These are phyloP conservation scores for Lymantria dispar DNA, from an alignment of 2,888 invertebrate species.

Conservation along the genomic window DNA sequence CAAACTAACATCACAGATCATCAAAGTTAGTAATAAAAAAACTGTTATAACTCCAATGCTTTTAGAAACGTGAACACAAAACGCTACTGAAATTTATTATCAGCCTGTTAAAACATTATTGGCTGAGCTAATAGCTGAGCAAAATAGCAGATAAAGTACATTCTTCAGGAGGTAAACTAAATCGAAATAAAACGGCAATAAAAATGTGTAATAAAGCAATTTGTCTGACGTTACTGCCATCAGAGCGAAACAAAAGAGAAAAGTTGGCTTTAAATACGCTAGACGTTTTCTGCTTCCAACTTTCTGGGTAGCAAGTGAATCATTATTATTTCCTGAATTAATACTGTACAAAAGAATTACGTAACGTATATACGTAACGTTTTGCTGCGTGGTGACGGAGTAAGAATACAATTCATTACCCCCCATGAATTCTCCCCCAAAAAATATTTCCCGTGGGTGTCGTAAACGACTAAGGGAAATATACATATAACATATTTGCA, in stretches of 20 bases:
- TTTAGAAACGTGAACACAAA: neutral
- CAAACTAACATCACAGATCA: neutral
- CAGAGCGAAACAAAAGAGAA: conserved; percentile 16
- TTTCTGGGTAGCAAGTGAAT: conserved; percentile 2
- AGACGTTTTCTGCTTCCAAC: conserved; percentile 9
- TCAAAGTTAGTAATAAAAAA: no score
- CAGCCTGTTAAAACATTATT: neutral
- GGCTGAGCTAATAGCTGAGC: conserved; percentile 1
- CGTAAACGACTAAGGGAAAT: no score
- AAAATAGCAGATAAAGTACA: conserved; percentile 5
- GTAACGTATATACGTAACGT: no score
- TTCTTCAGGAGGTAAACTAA: conserved; percentile 11
- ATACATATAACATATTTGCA: no score
- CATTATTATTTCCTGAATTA: neutral
- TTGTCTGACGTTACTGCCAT: conserved; percentile 16
- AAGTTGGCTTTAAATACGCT: conserved; percentile 23
- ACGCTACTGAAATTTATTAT: neutral
- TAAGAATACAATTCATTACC: no score
- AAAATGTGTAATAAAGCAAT: conserved; percentile 22
- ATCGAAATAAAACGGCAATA: conserved; percentile 23
- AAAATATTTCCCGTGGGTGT: no score
- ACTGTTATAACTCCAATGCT: neutral
- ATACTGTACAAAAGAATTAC: neutral
- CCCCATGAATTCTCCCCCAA: no score
- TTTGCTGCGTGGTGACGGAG: no score